Evolutionary conservation across 2,888 invertebrate species (phyloP), one percentile per base, ranked within the genome.

Genomic region (Cataglyphis altisquamis): DNA sequence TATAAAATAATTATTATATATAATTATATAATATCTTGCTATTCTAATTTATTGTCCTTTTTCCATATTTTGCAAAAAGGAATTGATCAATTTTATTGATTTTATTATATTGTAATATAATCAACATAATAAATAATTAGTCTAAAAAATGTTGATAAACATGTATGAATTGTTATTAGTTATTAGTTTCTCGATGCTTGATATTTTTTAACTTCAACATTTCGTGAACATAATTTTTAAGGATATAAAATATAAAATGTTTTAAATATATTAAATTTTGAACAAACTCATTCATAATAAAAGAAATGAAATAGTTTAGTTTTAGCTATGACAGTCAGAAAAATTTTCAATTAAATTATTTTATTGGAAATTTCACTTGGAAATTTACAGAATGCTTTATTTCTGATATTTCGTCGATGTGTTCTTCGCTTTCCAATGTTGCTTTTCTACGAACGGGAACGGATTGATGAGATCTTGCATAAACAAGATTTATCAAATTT

Each of bases 261-360:
- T 62, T 3, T n/a, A 12, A 15, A 77, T 77, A 77, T 57, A 77
- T 68, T 41, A 55, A 80, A 75, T 63, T 39, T 15, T 21, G 36
- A 57, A n/a, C 29, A 4, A 81, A 12, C 29, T 15, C 41, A 39
- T 12, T 55, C 21, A 64, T 52, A 64, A 41, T 39, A 48, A 77
- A 77, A 80, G 45, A 67, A 39, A 29, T 36, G 21, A 60, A 32
- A 73, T 80, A 80, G 78, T 80, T 80, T 78, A 45, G 68, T 25
- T 57, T 36, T 39, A 48, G 70, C 21, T n/a, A 60, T 60, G 41
- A 64, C 82, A 25, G 60, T 21, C 32, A 52, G 60, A 75, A 63
- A 63, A 63, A 48, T 78, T 86, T 89, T 86, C 84, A 81, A 88
- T 88, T 89, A 85, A 82, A 84, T 67, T 55, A 62, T 67, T 45